Evolutionary conservation across 2,113 vertebrate species (phyloP).

Genomic region (Oreotragus oreotragus): DNA sequence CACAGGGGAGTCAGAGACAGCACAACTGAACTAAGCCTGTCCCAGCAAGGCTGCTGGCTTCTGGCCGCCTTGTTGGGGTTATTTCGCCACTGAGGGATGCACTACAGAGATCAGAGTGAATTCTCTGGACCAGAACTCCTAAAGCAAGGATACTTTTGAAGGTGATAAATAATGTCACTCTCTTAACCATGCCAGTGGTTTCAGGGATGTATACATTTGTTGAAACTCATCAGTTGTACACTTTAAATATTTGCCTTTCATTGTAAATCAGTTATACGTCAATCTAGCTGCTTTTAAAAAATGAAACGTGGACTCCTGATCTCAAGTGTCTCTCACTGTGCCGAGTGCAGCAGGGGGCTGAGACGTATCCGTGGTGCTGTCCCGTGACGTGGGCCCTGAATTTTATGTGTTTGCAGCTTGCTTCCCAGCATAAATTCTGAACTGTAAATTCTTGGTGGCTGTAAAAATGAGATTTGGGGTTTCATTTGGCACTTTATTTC

Average conservation of each 20-base stretch:
- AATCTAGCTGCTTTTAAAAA: background rate
- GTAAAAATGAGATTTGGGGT: background rate
- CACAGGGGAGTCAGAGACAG: background rate
- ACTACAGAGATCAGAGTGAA: background rate
- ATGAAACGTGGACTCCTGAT: background rate
- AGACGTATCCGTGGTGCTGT: background rate
- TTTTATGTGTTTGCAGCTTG: background rate
- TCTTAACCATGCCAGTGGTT: background rate
- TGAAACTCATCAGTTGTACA: background rate
- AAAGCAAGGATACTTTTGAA: background rate
- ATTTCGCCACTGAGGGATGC: background rate
- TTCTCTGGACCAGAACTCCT: background rate
- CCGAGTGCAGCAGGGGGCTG: background rate
- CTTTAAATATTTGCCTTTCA: background rate
- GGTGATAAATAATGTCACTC: background rate
- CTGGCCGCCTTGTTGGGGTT: background rate
- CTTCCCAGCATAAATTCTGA: background rate
- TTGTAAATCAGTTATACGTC: background rate
- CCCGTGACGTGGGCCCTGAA: background rate
- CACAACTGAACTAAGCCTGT: background rate
- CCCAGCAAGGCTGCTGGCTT: background rate
- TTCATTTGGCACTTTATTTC: constrained; percentile 18
- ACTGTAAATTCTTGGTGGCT: background rate
- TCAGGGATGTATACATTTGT: background rate
- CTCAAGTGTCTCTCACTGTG: background rate